Evolutionary conservation across 2,888 invertebrate genomes (phyloP).

Genomic region (Chloroclystis v-ata): DNA sequence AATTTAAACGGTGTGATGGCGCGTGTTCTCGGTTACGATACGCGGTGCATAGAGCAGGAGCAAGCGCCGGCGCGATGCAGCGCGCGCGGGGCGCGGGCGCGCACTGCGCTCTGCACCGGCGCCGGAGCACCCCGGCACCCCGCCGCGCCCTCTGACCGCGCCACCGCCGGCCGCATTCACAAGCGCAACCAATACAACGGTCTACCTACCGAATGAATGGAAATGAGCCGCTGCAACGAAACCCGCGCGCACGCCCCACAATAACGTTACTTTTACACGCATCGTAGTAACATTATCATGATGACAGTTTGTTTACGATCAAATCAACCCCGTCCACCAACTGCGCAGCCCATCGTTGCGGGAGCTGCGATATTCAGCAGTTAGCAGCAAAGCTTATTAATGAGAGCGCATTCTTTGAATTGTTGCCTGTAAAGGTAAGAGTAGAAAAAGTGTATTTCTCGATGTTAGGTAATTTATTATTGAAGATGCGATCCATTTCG

Average conservation of each 20-base stretch:
- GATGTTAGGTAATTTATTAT: slow-evolving; percentile 14
- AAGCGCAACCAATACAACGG: slow-evolving; percentile 23
- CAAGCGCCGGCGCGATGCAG: slow-evolving; percentile 49
- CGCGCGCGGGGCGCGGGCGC: slow-evolving; percentile 58
- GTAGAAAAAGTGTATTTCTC: slow-evolving; percentile 7
- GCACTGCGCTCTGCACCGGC: slow-evolving; percentile 44
- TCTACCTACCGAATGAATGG: slow-evolving; percentile 60
- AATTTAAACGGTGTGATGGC: slow-evolving; percentile 33
- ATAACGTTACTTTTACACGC: slow-evolving; percentile 27
- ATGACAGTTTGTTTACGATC: slow-evolving; percentile 20
- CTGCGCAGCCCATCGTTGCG: background rate
- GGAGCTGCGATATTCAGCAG: background rate
- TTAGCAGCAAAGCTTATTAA: background rate
- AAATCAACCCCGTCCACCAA: slow-evolving; percentile 12
- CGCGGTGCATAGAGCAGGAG: slow-evolving; percentile 34
- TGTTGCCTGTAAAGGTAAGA: slow-evolving; percentile 2
- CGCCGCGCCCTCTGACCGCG: slow-evolving; percentile 58
- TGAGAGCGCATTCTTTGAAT: slow-evolving; percentile 1
- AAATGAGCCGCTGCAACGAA: slow-evolving; percentile 52
- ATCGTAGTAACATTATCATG: slow-evolving; percentile 27
- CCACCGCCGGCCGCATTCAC: slow-evolving; percentile 55
- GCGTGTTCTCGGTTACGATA: slow-evolving; percentile 33
- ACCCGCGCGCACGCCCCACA: slow-evolving; percentile 28
- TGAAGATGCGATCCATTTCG: slow-evolving; percentile 19
- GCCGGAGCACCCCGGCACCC: slow-evolving; percentile 48